phyloP scores from a whole-genome alignment of 2,113 vertebrate genomes.

The Aptenodytes patagonicus region DNA sequence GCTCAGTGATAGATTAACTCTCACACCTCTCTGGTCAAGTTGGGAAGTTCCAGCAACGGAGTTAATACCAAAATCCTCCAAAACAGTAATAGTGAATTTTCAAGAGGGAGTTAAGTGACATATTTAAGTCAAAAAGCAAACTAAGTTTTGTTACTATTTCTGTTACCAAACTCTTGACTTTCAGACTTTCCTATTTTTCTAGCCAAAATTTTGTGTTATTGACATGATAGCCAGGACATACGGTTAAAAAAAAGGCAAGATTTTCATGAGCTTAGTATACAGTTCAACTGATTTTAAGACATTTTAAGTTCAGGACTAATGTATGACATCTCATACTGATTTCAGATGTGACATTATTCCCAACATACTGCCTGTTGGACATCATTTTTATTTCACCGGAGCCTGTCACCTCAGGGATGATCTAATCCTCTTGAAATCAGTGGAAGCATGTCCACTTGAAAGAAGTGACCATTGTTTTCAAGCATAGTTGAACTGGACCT shows the following conservation, averaged over 20 bases:
- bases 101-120: not conserved
- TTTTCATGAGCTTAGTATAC: not conserved
- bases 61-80: not conserved
- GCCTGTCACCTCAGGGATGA: not conserved
- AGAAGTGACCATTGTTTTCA: not conserved
- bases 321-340: not conserved
- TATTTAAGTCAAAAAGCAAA: not conserved
- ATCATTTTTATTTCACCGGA: not conserved
- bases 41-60: not conserved
- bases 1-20: not conserved
- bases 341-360: not conserved
- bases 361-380: not conserved
- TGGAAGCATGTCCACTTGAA: not conserved
- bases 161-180: not conserved
- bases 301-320: not conserved
- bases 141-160: not conserved
- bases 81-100: not conserved
- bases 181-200: not conserved
- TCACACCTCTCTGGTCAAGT: not conserved
- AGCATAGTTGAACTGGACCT: not conserved
- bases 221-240: not conserved
- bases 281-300: not conserved
- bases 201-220: not conserved
- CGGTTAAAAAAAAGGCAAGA: not conserved
- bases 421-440: not conserved